Conservation (phyloP, 2,113 vertebrate genomes). For the Pholis gunnellus region DNA sequence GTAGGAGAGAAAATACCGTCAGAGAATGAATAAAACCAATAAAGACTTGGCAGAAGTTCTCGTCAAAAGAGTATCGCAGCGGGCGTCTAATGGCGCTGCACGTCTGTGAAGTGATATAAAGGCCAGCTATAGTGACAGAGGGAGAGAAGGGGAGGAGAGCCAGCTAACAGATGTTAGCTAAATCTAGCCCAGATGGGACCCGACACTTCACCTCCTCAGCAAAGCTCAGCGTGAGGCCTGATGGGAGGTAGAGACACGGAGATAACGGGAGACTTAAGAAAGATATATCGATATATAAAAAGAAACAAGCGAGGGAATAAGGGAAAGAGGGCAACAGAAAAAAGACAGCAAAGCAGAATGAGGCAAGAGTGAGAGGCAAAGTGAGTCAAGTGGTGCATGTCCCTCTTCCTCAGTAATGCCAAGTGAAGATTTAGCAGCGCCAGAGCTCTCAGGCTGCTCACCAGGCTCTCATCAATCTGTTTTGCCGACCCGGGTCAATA, state of each 20-base stretch:
- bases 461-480: constrained; percentile 30
- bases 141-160: constrained; percentile 34
- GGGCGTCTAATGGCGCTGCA: constrained; percentile 25
- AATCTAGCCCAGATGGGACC: constrained; percentile 70
- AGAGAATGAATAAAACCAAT: constrained; percentile 13
- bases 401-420: constrained; percentile 23
- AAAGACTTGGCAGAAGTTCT: not conserved
- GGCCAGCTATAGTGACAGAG: constrained; percentile 36
- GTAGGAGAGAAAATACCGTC: not conserved
- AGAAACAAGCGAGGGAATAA: too few species aligned
- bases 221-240: constrained; percentile 43
- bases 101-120: constrained; percentile 45
- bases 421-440: constrained; percentile 37
- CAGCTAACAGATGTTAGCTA: constrained; percentile 68
- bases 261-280: constrained; percentile 21
- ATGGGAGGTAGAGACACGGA: constrained; percentile 20
- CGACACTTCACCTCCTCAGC: constrained; percentile 57
- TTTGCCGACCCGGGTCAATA: constrained; percentile 23
- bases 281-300: not conserved
- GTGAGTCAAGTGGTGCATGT: constrained; percentile 34
- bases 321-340: not conserved
- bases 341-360: not conserved
- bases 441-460: constrained; percentile 34
- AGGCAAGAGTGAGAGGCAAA: not conserved
- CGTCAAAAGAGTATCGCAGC: constrained; percentile 24